These are phyloP conservation scores for Gymnoscelis rufifasciata DNA, from an alignment of 2,888 invertebrate species.

Conservation along the genomic window DNA sequence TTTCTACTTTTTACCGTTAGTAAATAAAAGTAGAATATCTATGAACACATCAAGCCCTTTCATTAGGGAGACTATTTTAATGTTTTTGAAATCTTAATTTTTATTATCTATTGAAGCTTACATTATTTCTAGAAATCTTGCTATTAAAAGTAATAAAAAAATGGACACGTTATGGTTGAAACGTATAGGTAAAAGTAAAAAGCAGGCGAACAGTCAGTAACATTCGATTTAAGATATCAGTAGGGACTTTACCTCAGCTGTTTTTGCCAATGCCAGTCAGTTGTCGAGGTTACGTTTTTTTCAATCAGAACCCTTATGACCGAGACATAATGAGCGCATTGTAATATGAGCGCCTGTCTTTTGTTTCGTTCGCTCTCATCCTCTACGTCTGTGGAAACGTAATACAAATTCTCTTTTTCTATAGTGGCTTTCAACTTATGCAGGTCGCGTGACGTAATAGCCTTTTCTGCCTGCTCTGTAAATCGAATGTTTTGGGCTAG, in stretches of 20 bases:
- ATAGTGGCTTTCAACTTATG: conserved; percentile 71
- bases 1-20: no score
- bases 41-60: no score
- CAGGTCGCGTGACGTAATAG: conserved; percentile 83
- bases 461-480: conserved; percentile 89
- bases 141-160: no score
- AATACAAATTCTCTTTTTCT: conserved; percentile 73
- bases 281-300: conserved; percentile 81
- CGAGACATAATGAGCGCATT: conserved; percentile 93
- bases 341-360: conserved; percentile 93
- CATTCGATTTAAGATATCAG: no score
- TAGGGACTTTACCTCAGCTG: conserved; percentile 84
- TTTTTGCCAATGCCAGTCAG: conserved; percentile 97
- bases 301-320: conserved; percentile 88
- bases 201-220: no score
- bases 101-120: no score
- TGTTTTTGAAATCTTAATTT: no score
- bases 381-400: conserved; percentile 72
- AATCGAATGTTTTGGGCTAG: conserved; percentile 91
- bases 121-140: no score
- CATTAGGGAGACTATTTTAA: no score
- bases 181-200: no score
- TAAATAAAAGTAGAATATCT: no score
- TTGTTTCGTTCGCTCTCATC: conserved; percentile 87
- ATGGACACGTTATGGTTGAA: no score